Evolutionary conservation across 2,888 invertebrate species (phyloP), one percentile per base, ranked within the genome.

Genomic region (Horisme vitalbata): DNA sequence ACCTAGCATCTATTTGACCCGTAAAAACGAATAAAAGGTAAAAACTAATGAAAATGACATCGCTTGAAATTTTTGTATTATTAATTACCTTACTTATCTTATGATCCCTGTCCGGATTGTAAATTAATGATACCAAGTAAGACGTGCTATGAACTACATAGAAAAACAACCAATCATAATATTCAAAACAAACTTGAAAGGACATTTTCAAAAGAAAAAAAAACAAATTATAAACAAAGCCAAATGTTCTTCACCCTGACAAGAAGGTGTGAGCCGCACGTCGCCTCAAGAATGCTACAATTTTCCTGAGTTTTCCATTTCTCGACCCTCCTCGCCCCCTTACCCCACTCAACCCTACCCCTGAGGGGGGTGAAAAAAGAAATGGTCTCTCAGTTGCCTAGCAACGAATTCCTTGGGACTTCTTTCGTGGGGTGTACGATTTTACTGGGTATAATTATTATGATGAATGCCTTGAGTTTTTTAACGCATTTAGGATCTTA

Each of bases 261-360:
- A 83, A 87, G 88, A 88, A 88, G 89, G 88, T 88, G 88, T 84
- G 85, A 86, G 88, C 79, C 74, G 75, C 78, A 83, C 84, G 84
- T 85, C 83, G 87, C 89, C 89, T 89, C 88, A 89, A 88, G 89
- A 89, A 89, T 89, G 89, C 89, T 89, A 89, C 89, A 89, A 87
- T 89, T 89, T 89, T 89, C 88, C 84, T 79, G 89, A 89, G 89
- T 89, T 89, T 89, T 89, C 89, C 89, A 88, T 88, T 88, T 86
- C 88, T 86, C 83, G 75, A 75, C 77, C 79, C 71, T 67, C 73
- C 68, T 72, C 68, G 61, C 57, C 45, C 57, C 52, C 49, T 43
- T 41, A 50, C 55, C 55, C 52, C 50, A 48, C 37, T 46, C 44
- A 36, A 38, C 39, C 41, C 60, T 43, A 37, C 34, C 44, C 53